Base-by-base conservation (phyloP, 2,888 invertebrate genomes). In the Calliphora vomitoria region DNA sequence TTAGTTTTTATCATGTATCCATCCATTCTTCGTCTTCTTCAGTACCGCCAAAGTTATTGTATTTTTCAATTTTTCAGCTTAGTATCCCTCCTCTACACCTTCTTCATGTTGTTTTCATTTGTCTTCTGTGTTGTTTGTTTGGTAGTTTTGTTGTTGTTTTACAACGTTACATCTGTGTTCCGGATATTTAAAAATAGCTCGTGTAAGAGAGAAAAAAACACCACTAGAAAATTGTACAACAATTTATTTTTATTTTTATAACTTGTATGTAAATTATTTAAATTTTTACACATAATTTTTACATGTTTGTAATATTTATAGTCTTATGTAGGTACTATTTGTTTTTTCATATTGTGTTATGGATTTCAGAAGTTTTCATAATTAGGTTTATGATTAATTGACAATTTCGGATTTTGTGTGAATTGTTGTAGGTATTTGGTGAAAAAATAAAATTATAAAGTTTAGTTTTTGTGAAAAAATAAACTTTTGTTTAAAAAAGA, bases 111-210 rank as follows among this genome's bases (percentile, higher is more conserved):
- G 11, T 38, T 64, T 38, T 8, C 13, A 55, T 47, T 38, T 38
- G 10, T 18, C 6, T 64, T 53, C 35, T 4, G 35, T 53, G 15
- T 25, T 53, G 66, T 44, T 58, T 41, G n/a, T 72, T 47, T 47
- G 25, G 20, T n/a, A 53, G 64, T 50, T 62, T 4, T 35, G 35
- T 35, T 81, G 15, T 25, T 55, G 38, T 60, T 35, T 41, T 53
- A 53, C 31, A 81, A 38, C 31, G 25, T 79, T 69, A 75, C 74
- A 79, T 81, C 72, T 81, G 71, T 76, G 76, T 84, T 87, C 86
- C 86, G 86, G 86, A 87, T 87, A 84, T 87, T 81, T 87, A 87
- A 83, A 87, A 87, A 83, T 87, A 87, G 53, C 71, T 80, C 38
- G 11, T 25, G 18, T 58, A 55, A 82, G 53, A 71, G 13, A 38